Base-by-base conservation (phyloP, 2,113 vertebrate genomes). In the Hypocryptadius cinnamomeus region DNA sequence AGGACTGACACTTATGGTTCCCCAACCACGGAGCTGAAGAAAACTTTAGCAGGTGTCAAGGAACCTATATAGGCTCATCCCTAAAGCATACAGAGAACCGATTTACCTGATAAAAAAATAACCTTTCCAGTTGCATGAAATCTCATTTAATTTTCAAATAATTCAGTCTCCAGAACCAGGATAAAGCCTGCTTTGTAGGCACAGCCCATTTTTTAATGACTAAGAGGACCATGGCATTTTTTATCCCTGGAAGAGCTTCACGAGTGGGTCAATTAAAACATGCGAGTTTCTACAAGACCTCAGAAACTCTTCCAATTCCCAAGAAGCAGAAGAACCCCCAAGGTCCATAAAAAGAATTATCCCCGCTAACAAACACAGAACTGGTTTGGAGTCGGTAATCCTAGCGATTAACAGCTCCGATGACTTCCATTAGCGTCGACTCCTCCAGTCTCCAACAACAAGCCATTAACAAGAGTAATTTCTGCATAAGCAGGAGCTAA, bases 381-480 rank as follows among this genome's bases (percentile, higher is more conserved):
- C 68, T 70, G 69, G 33, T 84, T 94, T 91, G 66, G 90, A 95
- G 92, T 71, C 12, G 20, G 37, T 10, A 64, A 97, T 89, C 64
- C 59, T 9, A 37, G 57, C 4, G 20, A 92, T 92, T 92, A 95
- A 93, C 76, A 85, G 80, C 79, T 95, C 83, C 1, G 23, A 84
- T 76, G 93, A 70, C 39, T 94, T 85, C 91, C 65, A 89, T 92
- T 84, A 95, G 71, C 2, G 0, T 50, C 72, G 89, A 90, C 85
- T 96, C 57, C 88, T 87, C 71, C 82, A 60, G 48, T 30, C 73
- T 83, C 85, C 70, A 89, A 44, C 48, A 85, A 85, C 83, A 94
- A 94, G 66, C 61, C 3, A 19, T 92, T 93, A 96, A 82, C 85
- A 94, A 94, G 83, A 94, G 73, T 51, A 89, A 95, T 91, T 83